Conservation (phyloP, 1,140 invertebrate species). For the Steinernema feltiae region DNA sequence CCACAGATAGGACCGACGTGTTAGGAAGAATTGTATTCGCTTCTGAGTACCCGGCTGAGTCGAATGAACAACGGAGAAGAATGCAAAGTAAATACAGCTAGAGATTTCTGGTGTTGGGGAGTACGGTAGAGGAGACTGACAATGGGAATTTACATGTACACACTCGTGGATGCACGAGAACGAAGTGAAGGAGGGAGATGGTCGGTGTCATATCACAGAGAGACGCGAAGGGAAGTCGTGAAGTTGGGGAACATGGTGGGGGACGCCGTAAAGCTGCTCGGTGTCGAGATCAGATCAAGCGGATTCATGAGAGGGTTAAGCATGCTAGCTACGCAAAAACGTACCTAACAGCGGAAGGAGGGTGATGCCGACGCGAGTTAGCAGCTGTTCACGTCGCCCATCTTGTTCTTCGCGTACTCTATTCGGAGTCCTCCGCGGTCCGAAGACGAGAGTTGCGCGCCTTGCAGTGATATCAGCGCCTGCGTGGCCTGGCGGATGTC, state of each 20-base stretch:
- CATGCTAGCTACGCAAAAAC: not conserved
- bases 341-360: not conserved
- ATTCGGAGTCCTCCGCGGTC: constrained; percentile 90
- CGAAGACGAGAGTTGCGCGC: constrained; percentile 84
- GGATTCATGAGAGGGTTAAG: not conserved
- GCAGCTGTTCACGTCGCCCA: constrained; percentile 66
- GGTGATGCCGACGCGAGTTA: not conserved
- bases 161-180: not conserved
- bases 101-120: not conserved
- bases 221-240: not conserved
- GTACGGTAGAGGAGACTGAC: not conserved
- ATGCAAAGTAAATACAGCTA: not conserved
- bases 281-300: constrained; percentile 1
- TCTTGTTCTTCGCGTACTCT: constrained; percentile 96
- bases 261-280: constrained; percentile 2
- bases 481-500: constrained; percentile 79
- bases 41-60: constrained; percentile 6
- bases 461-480: constrained; percentile 83
- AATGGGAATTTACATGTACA: not conserved
- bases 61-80: not conserved
- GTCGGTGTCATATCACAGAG: constrained; percentile 13
- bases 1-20: not conserved
- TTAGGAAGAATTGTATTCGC: not conserved
- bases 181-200: not conserved
- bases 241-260: not conserved